Evolutionary conservation across 1,140 invertebrate species (phyloP), one percentile per base, ranked within the genome.

Genomic region (Macrocentrus cingulum): DNA sequence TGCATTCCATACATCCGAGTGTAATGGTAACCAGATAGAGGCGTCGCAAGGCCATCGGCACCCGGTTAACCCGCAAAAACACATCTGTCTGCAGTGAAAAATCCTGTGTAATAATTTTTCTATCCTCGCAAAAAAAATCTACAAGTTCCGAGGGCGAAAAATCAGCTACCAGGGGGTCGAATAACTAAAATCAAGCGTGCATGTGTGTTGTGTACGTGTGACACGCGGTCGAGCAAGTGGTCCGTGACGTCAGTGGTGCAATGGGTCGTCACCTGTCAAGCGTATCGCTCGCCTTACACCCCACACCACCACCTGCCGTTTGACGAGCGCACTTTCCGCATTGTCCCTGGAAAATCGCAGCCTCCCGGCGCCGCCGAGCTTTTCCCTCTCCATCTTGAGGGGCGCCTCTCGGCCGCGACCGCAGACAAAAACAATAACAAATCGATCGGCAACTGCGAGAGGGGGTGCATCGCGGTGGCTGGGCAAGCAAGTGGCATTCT

Each of bases 351-450:
- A 19, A 23, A 25, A 11, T 52, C 50, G 20, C 15, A 42, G 29
- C 16, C 32, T 23, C 56, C 55, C 63, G 34, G 37, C 34, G 20
- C 18, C 34, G 18, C 34, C 11, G 34, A 41, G 13, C 37, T 51
- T 3, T 19, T 49, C 63, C 44, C 54, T 65, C 56, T 66, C 62
- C 59, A 46, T 65, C 63, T 56, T 46, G 59, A 55, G 66, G 62
- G 62, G 66, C 66, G 22, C 16, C 15, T n/a, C 41, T 9, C 44
- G n/a, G n/a, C 63, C 66, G 64, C 66, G 66, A 78, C 75, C 76
- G 74, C 76, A 76, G 74, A 76, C 71, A 77, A 78, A 78, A 78
- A 78, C 76, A 77, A 77, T 78, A 77, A 78, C 76, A 78, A 78
- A 78, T 78, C 76, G 76, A 78, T 77, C 75, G 72, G 72, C 68